Evolutionary conservation across 2,888 invertebrate species (phyloP).

Genomic region (Geotrupes spiniger): DNA sequence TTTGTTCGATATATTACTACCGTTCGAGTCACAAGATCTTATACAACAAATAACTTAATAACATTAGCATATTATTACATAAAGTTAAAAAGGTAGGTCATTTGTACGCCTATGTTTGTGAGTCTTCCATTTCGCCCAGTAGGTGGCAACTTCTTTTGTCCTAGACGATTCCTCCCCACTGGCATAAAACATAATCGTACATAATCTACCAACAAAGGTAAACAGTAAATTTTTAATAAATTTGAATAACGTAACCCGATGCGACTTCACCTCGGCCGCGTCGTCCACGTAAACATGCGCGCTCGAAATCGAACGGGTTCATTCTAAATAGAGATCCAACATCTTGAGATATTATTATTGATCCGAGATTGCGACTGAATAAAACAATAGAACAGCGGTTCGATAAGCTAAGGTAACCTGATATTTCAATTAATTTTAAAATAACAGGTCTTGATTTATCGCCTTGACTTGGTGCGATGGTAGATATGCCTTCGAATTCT

Average conservation of each 20-base stretch:
- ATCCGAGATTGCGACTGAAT: constrained; percentile 32
- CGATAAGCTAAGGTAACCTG: constrained; percentile 44
- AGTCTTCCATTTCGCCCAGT: neutral
- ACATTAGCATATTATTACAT: too few relatives aligned
- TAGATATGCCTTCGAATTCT: constrained; percentile 38
- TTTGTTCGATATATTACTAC: too few relatives aligned
- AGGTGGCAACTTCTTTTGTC: constrained; percentile 3
- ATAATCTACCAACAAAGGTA: neutral
- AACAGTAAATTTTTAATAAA: constrained; percentile 9
- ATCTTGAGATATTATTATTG: constrained; percentile 23
- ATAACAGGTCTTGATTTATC: constrained; percentile 47
- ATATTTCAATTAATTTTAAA: constrained; percentile 49
- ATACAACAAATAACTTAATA: too few relatives aligned
- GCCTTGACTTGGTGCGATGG: constrained; percentile 46
- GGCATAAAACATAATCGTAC: constrained; percentile 3
- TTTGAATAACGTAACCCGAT: constrained; percentile 17
- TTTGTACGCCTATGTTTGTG: too few relatives aligned
- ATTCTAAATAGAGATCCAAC: constrained; percentile 15
- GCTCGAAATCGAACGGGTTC: constrained; percentile 6
- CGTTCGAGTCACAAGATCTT: too few relatives aligned
- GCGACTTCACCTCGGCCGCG: constrained; percentile 10
- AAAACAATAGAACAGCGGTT: constrained; percentile 39
- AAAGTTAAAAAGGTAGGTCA: too few relatives aligned
- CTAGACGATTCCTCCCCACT: neutral
- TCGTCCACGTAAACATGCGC: neutral